Conservation (phyloP, 2,113 vertebrate genomes). For the Pygoscelis antarcticus region DNA sequence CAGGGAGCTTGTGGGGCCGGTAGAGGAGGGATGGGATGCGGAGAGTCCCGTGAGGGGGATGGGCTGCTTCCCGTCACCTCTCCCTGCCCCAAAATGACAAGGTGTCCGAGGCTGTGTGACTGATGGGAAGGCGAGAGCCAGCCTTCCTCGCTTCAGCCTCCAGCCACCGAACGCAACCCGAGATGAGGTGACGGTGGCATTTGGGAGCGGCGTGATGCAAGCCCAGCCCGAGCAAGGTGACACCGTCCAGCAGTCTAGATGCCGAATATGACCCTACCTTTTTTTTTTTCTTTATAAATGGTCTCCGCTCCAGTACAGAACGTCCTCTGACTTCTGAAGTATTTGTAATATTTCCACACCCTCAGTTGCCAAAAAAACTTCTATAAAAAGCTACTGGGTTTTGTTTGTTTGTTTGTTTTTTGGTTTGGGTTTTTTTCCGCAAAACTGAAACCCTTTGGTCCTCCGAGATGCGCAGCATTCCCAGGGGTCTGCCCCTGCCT, state of each 20-base stretch:
- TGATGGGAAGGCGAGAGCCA: not conserved
- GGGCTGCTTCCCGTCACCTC: not conserved
- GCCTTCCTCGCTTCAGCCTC: not conserved
- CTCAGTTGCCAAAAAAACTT: slow-evolving; percentile 6
- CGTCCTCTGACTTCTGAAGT: slow-evolving; percentile 61
- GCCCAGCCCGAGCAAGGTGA: not conserved
- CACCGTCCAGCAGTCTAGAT: not conserved
- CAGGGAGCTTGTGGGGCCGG: not conserved
- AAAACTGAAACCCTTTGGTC: not conserved
- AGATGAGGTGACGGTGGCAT: not conserved
- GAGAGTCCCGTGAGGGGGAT: fast-evolving
- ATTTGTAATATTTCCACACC: slow-evolving; percentile 60
- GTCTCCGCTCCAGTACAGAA: slow-evolving; percentile 25
- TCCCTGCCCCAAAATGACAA: not conserved
- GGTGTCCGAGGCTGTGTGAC: fast-evolving
- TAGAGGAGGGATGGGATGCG: not conserved
- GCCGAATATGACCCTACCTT: not conserved
- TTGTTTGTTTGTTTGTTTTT: not conserved
- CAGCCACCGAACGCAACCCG: not conserved
- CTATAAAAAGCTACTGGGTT: slow-evolving; percentile 39
- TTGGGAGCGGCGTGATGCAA: not conserved
- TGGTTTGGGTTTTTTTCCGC: not conserved
- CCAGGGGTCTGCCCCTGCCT: not conserved
- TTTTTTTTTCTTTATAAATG: not conserved
- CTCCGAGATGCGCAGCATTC: fast-evolving